Percentiles rank a stretch among this genome's conserved stretches.
phyloP scores from a whole-genome alignment of 2,113 vertebrate species.

The Odontophorus gujanensis region DNA sequence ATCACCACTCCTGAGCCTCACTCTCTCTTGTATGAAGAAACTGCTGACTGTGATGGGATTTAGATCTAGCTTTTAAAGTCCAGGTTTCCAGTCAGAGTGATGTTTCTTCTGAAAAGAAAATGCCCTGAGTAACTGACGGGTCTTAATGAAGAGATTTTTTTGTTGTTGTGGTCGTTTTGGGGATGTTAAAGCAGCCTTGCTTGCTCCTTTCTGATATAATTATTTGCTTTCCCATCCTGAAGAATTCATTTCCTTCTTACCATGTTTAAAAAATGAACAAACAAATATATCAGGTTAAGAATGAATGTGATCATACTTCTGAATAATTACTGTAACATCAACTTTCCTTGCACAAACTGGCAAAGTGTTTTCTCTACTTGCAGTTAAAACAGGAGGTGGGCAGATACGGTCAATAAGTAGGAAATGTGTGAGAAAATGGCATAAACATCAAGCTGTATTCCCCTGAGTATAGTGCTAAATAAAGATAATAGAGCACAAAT shows the following conservation, averaged over 20 bases:
- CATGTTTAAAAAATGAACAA: background rate
- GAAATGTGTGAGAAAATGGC: background rate
- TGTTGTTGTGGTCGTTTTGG: background rate
- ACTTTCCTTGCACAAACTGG: background rate
- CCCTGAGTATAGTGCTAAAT: background rate
- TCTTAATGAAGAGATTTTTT: background rate
- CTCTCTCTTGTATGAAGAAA: background rate
- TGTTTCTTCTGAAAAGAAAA: background rate
- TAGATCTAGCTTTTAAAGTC: background rate
- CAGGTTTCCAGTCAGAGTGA: background rate
- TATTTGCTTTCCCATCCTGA: background rate
- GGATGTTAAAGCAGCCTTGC: background rate
- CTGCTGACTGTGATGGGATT: background rate
- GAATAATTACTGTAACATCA: background rate
- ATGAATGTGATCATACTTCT: background rate
- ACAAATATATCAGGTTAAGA: background rate
- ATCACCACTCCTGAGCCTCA: background rate
- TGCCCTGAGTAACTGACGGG: background rate
- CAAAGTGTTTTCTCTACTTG: background rate
- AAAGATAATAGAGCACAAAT: background rate
- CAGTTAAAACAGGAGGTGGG: background rate
- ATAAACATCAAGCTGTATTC: background rate
- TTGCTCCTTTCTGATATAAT: background rate
- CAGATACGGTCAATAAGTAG: background rate
- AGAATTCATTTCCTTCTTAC: background rate